Conservation (phyloP, 1,140 invertebrate genomes). For the Zaprionus capensis region DNA sequence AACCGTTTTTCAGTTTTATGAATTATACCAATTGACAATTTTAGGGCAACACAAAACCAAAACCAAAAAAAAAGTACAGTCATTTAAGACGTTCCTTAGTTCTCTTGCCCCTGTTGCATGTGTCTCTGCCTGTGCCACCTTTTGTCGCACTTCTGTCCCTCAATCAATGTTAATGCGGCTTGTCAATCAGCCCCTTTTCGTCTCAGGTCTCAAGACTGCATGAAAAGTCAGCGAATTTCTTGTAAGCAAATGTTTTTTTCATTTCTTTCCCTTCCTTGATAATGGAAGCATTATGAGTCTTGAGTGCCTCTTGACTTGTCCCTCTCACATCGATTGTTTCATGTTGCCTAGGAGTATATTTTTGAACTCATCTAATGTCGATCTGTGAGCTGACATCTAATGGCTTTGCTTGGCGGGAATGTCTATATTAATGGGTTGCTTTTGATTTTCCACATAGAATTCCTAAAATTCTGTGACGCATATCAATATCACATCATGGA, state of each 20-base stretch:
- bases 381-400: constrained; percentile 53
- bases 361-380: constrained; percentile 42
- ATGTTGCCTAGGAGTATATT: constrained; percentile 18
- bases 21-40: constrained; percentile 79
- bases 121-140: constrained; percentile 5
- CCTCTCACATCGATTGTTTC: neutral
- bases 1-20: constrained; percentile 66
- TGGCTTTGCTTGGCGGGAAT: neutral
- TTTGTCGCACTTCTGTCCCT: constrained; percentile 55
- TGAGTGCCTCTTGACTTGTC: constrained; percentile 38
- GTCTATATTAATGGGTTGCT: constrained; percentile 4
- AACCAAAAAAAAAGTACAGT: constrained; percentile 69
- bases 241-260: constrained; percentile 46
- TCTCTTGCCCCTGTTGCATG: constrained; percentile 28
- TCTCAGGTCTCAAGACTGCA: neutral
- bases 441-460: constrained; percentile 11
- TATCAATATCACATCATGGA: neutral
- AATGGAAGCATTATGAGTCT: constrained; percentile 37
- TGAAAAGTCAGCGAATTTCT: constrained; percentile 50
- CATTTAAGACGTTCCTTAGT: constrained; percentile 40
- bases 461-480: neutral
- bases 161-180: constrained; percentile 60
- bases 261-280: constrained; percentile 27
- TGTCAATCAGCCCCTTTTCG: constrained; percentile 57
- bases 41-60: constrained; percentile 33